A percentile compares a stretch with the other conserved stretches of the same genome.
Conservation (phyloP, 2,888 invertebrate genomes). For the Anaspis maculata region DNA sequence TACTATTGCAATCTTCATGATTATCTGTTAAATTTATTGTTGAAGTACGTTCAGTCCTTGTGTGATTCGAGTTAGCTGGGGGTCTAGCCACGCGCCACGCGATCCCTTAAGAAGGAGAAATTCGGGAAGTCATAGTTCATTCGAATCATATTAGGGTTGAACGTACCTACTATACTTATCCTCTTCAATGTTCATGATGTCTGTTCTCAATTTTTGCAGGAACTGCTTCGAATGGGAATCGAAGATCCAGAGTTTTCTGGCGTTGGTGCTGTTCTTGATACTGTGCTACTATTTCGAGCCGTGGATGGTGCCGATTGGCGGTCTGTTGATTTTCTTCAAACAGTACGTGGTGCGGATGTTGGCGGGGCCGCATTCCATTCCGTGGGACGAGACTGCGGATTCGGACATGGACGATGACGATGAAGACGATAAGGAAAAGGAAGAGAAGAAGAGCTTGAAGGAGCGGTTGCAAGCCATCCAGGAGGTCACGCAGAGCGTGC, state of each 20-base stretch:
- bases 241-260: slow-evolving; percentile 70
- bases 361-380: slow-evolving; percentile 34
- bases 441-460: slow-evolving; percentile 91
- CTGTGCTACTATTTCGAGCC: slow-evolving; percentile 92
- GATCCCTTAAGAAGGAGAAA: too few species aligned
- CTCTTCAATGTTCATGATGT: too few species aligned
- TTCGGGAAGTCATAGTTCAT: too few species aligned
- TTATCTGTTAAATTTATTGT: too few species aligned
- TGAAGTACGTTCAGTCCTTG: neutral
- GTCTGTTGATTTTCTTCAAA: slow-evolving; percentile 73
- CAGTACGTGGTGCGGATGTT: slow-evolving; percentile 54
- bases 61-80: neutral
- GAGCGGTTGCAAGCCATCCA: slow-evolving; percentile 92
- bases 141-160: too few species aligned
- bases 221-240: slow-evolving; percentile 98
- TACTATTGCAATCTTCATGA: too few species aligned
- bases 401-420: slow-evolving; percentile 72
- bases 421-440: slow-evolving; percentile 88
- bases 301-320: slow-evolving; percentile 83
- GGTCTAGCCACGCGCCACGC: too few species aligned
- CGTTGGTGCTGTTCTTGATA: slow-evolving; percentile 77
- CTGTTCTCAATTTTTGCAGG: too few species aligned
- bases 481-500: slow-evolving; percentile 94
- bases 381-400: slow-evolving; percentile 40
- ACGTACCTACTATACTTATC: too few species aligned